phyloP scores from a whole-genome alignment of 2,888 invertebrate genomes.

The Mactromeris polynyma region DNA sequence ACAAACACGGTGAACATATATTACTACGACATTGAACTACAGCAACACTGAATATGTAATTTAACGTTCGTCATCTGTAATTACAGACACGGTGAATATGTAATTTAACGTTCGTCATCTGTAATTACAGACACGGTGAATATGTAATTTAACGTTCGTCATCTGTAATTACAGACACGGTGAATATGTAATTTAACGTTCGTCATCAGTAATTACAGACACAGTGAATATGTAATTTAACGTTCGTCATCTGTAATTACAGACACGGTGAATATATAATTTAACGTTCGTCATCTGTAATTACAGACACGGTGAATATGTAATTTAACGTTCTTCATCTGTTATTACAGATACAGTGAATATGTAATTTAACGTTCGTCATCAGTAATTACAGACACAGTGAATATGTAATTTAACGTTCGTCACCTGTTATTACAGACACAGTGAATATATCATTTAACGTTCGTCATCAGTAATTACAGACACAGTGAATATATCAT shows the following conservation, averaged over 20 bases:
- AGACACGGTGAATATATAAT: too few relatives aligned
- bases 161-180: not conserved
- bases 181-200: too few relatives aligned
- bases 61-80: too few relatives aligned
- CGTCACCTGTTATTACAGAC: too few relatives aligned
- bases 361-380: too few relatives aligned
- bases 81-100: too few relatives aligned
- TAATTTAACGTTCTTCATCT: not conserved
- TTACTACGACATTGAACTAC: not conserved
- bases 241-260: too few relatives aligned
- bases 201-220: too few relatives aligned
- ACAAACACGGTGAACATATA: not conserved
- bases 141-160: not conserved
- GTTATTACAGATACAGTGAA: not conserved
- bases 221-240: too few relatives aligned
- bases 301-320: not conserved
- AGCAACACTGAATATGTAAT: not conserved
- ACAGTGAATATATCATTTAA: too few relatives aligned
- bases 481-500: not conserved
- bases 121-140: not conserved
- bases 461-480: not conserved
- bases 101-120: not conserved
- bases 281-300: not conserved
- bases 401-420: too few relatives aligned
- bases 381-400: too few relatives aligned